Evolutionary conservation across 2,797 vertebrate genomes (phyloP).

Genomic region (Oophaga sylvatica): DNA sequence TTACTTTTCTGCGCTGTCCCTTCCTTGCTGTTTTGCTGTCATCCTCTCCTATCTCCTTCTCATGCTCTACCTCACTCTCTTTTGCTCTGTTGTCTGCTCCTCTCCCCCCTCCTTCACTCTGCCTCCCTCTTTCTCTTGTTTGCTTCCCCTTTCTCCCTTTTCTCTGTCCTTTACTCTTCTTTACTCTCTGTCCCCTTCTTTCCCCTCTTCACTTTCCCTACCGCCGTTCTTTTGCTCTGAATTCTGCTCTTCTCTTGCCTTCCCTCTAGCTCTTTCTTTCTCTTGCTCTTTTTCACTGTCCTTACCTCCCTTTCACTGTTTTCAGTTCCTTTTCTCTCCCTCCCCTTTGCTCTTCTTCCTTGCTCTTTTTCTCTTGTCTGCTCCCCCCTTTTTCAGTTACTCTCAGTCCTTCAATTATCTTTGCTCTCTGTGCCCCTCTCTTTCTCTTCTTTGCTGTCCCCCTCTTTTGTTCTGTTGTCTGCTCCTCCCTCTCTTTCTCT

Average conservation of each 20-base stretch:
- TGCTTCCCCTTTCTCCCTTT: background rate
- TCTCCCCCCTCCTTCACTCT: background rate
- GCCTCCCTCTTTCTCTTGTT: constrained; percentile 14
- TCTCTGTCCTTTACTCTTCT: fast-evolving
- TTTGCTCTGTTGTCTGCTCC: too few species aligned
- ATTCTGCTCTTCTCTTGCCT: too few species aligned
- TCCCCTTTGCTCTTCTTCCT: background rate
- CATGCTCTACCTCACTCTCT: background rate
- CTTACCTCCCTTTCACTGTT: too few species aligned
- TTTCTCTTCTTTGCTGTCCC: constrained; percentile 47
- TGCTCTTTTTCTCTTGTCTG: background rate
- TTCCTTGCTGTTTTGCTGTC: too few species aligned
- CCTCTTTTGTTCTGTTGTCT: too few species aligned
- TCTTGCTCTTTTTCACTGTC: too few species aligned
- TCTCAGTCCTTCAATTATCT: background rate
- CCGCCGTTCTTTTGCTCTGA: too few species aligned
- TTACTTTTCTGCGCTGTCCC: too few species aligned
- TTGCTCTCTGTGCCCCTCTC: background rate
- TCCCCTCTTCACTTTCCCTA: too few species aligned
- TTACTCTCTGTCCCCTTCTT: background rate
- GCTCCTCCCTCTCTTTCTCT: too few species aligned
- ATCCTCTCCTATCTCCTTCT: background rate
- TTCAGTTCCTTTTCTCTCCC: background rate
- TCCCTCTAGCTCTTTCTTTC: too few species aligned
- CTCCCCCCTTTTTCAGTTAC: background rate